Base-by-base conservation (phyloP, 2,888 invertebrate species). In the Nebria brevicollis region DNA sequence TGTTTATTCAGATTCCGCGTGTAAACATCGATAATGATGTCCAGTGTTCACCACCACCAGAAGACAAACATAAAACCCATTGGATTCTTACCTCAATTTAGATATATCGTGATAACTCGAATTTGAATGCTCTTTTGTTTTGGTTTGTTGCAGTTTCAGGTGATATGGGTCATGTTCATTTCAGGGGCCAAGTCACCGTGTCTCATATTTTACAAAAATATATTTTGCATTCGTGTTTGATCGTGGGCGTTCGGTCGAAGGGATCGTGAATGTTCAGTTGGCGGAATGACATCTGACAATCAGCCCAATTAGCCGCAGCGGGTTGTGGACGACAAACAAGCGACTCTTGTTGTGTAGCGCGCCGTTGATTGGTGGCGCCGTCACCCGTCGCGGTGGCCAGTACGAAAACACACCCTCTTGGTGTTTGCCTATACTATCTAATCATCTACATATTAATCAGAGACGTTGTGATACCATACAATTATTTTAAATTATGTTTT, bases 341-440 rank as follows among this genome's bases (percentile, higher is more conserved):
- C 65, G 75, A 75, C 25, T 34, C 73, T 73, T 73, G 73, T 73
- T 73, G 43, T 73, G 15, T 20, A 64, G 41, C 43, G 26, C 68
- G 75, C 15, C 68, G 79, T 75, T 79, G 79, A 79, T 79, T 79
- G 26, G 66, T 79, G 79, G 79, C 79, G 79, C 79, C 79, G 68
- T 68, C 75, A 26, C 74, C 79, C 68, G 42, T 65, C 20, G 73
- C 41, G 25, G 70, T 20, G 26, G 70, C 25, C 70, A 15, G 10
- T 25, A 70, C 25, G 34, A 70, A 70, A 54, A 54, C 70, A 70
- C 70, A 34, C 70, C 70, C 70, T 70, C 25, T 25, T 34, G 15
- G n/a, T 70, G 26, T 70, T 54, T 70, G 26, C 26, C 25, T 70
- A 20, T 26, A 68, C 68, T 25, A 25, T 68, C 15, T 26, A 70